Conservation (phyloP, 2,888 invertebrate species). For the Cepaea hortensis region DNA sequence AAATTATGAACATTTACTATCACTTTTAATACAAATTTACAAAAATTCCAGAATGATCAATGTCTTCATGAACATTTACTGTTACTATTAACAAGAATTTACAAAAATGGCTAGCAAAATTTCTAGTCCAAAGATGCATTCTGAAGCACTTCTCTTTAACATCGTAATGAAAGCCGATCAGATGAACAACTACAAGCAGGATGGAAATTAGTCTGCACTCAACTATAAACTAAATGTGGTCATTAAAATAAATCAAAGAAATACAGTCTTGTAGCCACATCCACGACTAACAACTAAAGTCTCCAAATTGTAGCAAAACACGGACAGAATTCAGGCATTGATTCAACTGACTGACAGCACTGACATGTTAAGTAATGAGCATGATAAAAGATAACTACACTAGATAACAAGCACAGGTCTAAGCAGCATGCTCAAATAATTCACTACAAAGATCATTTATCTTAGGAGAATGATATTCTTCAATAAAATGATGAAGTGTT, state of each 20-base stretch:
- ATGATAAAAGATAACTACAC: neutral
- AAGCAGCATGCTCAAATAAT: neutral
- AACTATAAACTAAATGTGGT: constrained; percentile 9
- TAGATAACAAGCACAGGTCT: neutral
- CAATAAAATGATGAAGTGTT: neutral
- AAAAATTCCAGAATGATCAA: too few species aligned
- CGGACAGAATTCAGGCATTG: neutral
- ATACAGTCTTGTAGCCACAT: constrained; percentile 1
- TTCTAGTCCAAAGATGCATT: too few species aligned
- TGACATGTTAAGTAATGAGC: neutral
- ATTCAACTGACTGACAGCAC: neutral
- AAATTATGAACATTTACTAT: too few species aligned
- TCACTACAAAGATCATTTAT: neutral
- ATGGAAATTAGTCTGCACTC: constrained; percentile 38
- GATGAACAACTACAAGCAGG: constrained; percentile 22
- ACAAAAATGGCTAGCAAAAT: too few species aligned
- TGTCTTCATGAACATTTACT: too few species aligned
- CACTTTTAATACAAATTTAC: too few species aligned
- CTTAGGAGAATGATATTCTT: neutral
- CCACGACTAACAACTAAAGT: neutral
- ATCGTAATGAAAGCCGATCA: constrained; percentile 31
- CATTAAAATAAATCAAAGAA: constrained; percentile 8
- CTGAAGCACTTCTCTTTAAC: neutral
- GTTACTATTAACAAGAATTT: too few species aligned
- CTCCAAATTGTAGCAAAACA: neutral